phyloP scores from a whole-genome alignment of 64 coral and sea anemone species.

The Montipora cactus region DNA sequence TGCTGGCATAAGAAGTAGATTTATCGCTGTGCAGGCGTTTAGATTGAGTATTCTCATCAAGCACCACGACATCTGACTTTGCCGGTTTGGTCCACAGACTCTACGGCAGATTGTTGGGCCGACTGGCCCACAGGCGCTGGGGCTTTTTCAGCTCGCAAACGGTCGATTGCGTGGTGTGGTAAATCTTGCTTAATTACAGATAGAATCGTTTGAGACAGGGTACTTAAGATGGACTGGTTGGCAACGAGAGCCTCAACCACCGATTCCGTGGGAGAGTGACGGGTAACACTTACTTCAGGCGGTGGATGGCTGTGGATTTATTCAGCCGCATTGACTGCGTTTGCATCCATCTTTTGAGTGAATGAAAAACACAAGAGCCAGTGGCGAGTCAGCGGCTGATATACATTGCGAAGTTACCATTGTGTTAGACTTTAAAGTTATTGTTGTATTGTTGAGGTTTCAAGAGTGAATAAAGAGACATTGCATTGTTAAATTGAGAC shows the following conservation, averaged over 20 bases:
- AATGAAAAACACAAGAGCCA: too few relatives aligned
- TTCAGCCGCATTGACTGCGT: too few relatives aligned
- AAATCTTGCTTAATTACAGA: neutral
- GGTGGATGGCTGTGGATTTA: too few relatives aligned
- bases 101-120: neutral
- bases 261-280: neutral
- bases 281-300: too few relatives aligned
- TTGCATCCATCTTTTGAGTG: too few relatives aligned
- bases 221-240: constrained; percentile 44
- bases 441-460: too few relatives aligned
- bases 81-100: constrained; percentile 62
- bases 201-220: constrained; percentile 56
- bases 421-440: too few relatives aligned
- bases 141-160: neutral
- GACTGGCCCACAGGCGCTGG: constrained; percentile 5
- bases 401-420: too few relatives aligned
- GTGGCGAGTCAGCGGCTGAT: too few relatives aligned
- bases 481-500: too few relatives aligned
- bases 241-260: neutral
- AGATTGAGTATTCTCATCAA: neutral
- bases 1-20: too few relatives aligned
- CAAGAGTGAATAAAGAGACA: too few relatives aligned
- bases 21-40: neutral
- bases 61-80: neutral
- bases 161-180: neutral